A percentile compares a stretch with the other conserved stretches of the same genome.
Conservation (phyloP, 2,888 invertebrate genomes). For the Tuta absoluta region DNA sequence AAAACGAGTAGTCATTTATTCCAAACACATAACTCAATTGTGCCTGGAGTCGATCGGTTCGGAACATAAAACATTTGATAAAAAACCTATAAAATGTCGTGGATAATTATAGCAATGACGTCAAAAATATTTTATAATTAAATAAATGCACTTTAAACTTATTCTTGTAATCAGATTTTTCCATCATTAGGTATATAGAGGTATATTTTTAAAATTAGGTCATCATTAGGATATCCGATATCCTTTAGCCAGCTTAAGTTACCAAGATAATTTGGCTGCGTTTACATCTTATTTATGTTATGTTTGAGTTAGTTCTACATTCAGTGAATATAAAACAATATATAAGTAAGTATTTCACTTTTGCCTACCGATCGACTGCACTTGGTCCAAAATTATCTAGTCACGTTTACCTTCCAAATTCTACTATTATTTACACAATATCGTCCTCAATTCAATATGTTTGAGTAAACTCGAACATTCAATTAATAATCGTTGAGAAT, state of each 20-base stretch:
- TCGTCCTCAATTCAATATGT: constrained; percentile 29
- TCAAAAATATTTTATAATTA: no score
- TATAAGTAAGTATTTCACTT: no score
- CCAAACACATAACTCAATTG: constrained; percentile 51
- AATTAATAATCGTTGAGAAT: constrained; percentile 4
- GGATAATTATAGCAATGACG: no score
- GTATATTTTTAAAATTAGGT: no score
- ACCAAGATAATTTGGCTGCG: no score
- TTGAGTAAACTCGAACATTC: constrained; percentile 18
- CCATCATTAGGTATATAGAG: no score
- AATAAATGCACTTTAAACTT: background rate
- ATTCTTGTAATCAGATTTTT: background rate
- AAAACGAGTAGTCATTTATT: constrained; percentile 38
- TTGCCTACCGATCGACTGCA: constrained; percentile 65
- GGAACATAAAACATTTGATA: constrained; percentile 33
- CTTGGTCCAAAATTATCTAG: constrained; percentile 71
- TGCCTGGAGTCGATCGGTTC: constrained; percentile 57
- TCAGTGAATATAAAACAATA: no score
- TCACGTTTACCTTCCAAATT: constrained; percentile 39
- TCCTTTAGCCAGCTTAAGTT: no score
- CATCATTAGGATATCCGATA: no score
- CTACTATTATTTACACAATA: constrained; percentile 47
- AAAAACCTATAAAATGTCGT: background rate
- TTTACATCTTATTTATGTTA: no score
- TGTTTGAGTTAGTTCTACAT: no score